These are phyloP conservation scores for Mus musculus DNA, from an alignment of 2,113 vertebrate genomes.

Conservation along the genomic window GRCm39 chrX:117379001-117379500, in stretches of 20 bases:
- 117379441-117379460: background rate
- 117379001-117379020: background rate
- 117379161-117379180: background rate
- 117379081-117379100: background rate
- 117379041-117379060: background rate
- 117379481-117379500: background rate
- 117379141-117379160: background rate
- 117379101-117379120: background rate
- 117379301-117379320: background rate
- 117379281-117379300: background rate
- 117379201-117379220: background rate
- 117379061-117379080: background rate
- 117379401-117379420: background rate
- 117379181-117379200: background rate
- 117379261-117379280: background rate
- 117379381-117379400: background rate
- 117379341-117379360: background rate
- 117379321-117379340: background rate
- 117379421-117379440: background rate
- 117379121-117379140: background rate
- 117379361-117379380: background rate
- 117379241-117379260: background rate
- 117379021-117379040: background rate
- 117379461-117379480: background rate
- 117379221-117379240: background rate